Evolutionary conservation across 2,797 vertebrate genomes (phyloP).

Genomic region (Eutrigla gurnardus): DNA sequence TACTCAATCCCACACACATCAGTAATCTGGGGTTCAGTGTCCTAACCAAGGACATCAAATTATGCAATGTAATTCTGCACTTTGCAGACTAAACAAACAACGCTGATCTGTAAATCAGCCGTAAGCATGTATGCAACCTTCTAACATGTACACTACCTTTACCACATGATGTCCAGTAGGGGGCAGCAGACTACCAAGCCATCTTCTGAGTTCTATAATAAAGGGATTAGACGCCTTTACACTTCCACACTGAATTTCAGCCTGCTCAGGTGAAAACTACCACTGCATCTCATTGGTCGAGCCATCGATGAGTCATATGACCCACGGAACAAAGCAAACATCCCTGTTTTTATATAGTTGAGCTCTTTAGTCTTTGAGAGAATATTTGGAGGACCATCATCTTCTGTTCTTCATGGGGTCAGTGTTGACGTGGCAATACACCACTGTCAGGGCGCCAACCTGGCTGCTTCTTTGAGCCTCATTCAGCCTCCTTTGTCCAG

Average conservation of each 20-base stretch:
- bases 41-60: too few relatives aligned
- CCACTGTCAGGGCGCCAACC: not conserved
- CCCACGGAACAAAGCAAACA: slow-evolving; percentile 14
- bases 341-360: slow-evolving; percentile 25
- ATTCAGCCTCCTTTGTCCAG: slow-evolving; percentile 15
- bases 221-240: too few relatives aligned
- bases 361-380: not conserved
- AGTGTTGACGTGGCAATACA: slow-evolving; percentile 13
- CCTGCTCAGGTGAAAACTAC: too few relatives aligned
- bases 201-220: too few relatives aligned
- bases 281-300: slow-evolving; percentile 43
- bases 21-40: too few relatives aligned
- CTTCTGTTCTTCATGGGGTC: slow-evolving; percentile 41
- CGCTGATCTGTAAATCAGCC: not conserved
- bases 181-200: too few relatives aligned
- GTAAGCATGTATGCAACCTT: too few relatives aligned
- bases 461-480: slow-evolving; percentile 30
- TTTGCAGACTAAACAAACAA: not conserved
- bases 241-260: too few relatives aligned
- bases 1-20: too few relatives aligned
- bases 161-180: too few relatives aligned
- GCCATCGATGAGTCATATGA: slow-evolving; percentile 38
- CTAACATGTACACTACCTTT: too few relatives aligned
- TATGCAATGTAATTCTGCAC: too few relatives aligned
- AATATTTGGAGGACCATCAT: not conserved